Evolutionary conservation across 2,888 invertebrate genomes (phyloP).

Genomic region (Rosalia funebris): DNA sequence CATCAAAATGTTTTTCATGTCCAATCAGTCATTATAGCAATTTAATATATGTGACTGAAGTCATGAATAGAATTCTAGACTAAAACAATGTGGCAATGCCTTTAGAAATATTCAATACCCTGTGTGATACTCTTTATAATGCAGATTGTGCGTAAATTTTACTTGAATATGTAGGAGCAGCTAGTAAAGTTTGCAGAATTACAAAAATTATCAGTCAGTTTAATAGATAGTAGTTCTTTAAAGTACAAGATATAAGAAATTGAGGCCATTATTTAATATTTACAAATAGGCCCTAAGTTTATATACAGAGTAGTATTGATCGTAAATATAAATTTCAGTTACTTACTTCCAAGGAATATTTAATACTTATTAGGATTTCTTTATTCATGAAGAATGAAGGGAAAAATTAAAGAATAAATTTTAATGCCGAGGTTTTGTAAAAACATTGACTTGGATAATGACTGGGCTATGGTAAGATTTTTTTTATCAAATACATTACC

Average conservation of each 20-base stretch:
- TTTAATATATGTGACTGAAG: background rate
- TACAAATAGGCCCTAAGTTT: conserved; percentile 38
- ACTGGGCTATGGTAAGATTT: too few species aligned
- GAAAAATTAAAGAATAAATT: too few species aligned
- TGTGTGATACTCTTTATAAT: conserved; percentile 29
- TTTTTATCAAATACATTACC: too few species aligned
- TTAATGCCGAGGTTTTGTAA: too few species aligned
- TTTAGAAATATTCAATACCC: conserved; percentile 31
- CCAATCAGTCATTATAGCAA: background rate
- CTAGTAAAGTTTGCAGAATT: conserved; percentile 19
- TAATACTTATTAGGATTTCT: too few species aligned
- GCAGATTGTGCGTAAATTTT: conserved; percentile 32
- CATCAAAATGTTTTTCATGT: background rate
- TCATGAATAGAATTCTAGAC: conserved; percentile 12
- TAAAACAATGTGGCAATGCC: conserved; percentile 8
- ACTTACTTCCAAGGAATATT: conserved; percentile 4
- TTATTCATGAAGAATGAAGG: too few species aligned
- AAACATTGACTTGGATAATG: too few species aligned
- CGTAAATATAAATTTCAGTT: conserved; percentile 12
- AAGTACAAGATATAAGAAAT: conserved; percentile 28
- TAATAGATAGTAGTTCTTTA: conserved; percentile 20
- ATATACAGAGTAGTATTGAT: conserved; percentile 9
- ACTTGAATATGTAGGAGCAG: conserved; percentile 18
- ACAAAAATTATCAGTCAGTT: conserved; percentile 35
- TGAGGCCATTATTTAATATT: conserved; percentile 37